A percentile compares a stretch with the other conserved stretches of the same genome.
phyloP scores from a whole-genome alignment of 2,113 vertebrate species.

The Leptosomus discolor region DNA sequence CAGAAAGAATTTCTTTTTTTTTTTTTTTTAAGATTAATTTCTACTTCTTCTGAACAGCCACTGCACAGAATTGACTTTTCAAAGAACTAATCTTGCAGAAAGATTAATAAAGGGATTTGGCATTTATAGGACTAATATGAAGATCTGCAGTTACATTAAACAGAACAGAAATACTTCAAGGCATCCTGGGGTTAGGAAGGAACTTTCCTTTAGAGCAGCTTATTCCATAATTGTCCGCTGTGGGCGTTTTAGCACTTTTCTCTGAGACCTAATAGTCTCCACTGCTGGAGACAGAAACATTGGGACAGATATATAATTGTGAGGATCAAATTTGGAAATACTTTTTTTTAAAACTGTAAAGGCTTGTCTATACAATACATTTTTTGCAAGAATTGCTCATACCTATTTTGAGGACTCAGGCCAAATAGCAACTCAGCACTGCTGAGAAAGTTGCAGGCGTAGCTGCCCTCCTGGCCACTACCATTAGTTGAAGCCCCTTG shows the following conservation, averaged over 20 bases:
- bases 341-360: neutral
- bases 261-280: constrained; percentile 34
- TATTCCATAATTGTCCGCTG: constrained; percentile 62
- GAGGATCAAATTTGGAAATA: neutral
- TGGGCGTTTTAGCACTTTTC: constrained; percentile 48
- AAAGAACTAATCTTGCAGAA: neutral
- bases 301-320: neutral
- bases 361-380: neutral
- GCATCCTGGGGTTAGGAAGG: neutral
- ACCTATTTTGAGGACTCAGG: neutral
- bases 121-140: constrained; percentile 27
- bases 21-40: neutral
- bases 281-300: constrained; percentile 34
- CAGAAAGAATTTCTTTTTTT: neutral
- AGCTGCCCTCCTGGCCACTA: neutral
- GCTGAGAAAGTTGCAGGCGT: neutral
- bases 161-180: constrained; percentile 34
- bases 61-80: neutral
- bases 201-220: constrained; percentile 12
- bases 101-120: constrained; percentile 37
- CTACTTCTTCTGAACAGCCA: neutral
- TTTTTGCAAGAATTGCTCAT: neutral
- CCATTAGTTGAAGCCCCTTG: neutral
- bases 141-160: constrained; percentile 22
- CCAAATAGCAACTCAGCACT: neutral